Evolutionary conservation across 2,113 vertebrate species (phyloP), one percentile per base, ranked within the genome.

Genomic region (Anolis carolinensis): DNA sequence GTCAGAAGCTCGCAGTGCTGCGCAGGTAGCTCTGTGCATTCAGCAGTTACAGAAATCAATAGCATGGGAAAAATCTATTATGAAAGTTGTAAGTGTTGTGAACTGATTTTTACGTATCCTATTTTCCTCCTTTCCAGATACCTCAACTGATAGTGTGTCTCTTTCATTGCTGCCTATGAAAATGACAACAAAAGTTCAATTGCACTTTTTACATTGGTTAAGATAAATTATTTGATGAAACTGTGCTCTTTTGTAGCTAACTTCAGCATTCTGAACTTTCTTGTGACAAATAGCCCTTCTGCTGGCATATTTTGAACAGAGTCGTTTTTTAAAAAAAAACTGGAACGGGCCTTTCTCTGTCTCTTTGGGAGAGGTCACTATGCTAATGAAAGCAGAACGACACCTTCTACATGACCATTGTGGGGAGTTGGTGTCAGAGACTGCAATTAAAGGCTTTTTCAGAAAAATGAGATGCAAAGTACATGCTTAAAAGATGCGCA

Each of bases 21-120:
- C 98, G 74, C 99, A 99, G 96, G 95, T 99, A 94, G 98, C 98
- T 92, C 98, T 99, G 96, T 99, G 99, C 91, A 97, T 99, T 94
- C 98, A 99, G 96, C 99, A 99, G 88, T 96, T 99, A 92, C 98
- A 99, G 97, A 99, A 98, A 96, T 98, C 98, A 85, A 99, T 99
- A 93, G 98, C 98, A 85, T 99, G 98, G 99, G 99, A 99, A 96
- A 97, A 98, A 94, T 99, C 99, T 88, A 99, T 99, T 96, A 99
- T 99, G 99, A 99, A 99, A 99, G 99, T 99, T 97, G 99, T 99
- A 95, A 97, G 98, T 97, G 93, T 71, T 92, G 89, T 93, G 67
- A 94, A 79, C 76, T 87, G 13, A 3, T 90, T 93, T 92, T 91
- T 85, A 83, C 90, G 1, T 94, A 82, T 91, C n/a, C 72, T 91